These are phyloP conservation scores for Epirrita christyi DNA, from an alignment of 2,888 invertebrate species.

Conservation along the genomic window DNA sequence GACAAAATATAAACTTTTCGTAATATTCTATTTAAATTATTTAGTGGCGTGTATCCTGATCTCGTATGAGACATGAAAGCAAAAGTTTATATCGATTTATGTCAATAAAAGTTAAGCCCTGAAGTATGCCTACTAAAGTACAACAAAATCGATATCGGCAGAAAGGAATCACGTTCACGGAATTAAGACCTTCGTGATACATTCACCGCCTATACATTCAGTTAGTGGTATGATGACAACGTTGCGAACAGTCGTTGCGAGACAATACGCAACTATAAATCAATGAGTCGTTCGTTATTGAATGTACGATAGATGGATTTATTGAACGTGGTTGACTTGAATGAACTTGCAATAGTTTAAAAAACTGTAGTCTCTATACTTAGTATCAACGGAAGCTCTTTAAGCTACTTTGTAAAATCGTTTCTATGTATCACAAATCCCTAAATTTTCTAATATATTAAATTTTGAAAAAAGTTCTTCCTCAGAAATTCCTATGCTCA, in stretches of 20 bases:
- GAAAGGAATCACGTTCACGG: background rate
- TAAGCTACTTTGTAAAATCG: too few species aligned
- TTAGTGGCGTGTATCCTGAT: too few species aligned
- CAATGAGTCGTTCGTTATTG: background rate
- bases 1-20: too few species aligned
- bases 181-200: background rate
- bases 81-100: too few species aligned
- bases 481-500: background rate
- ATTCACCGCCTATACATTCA: background rate
- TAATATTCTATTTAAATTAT: too few species aligned
- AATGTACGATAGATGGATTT: background rate
- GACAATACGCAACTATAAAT: background rate
- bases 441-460: too few species aligned
- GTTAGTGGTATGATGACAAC: background rate
- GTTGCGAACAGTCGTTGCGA: conserved; percentile 1
- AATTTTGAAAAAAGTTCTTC: too few species aligned
- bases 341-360: background rate
- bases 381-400: too few species aligned
- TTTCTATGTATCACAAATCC: conserved; percentile 4
- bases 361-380: background rate
- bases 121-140: background rate
- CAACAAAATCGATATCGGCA: background rate
- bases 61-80: too few species aligned
- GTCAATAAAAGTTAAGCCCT: background rate
- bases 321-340: background rate